Evolutionary conservation across 2,888 invertebrate species (phyloP).

Genomic region (Cecidostiba fungosa): DNA sequence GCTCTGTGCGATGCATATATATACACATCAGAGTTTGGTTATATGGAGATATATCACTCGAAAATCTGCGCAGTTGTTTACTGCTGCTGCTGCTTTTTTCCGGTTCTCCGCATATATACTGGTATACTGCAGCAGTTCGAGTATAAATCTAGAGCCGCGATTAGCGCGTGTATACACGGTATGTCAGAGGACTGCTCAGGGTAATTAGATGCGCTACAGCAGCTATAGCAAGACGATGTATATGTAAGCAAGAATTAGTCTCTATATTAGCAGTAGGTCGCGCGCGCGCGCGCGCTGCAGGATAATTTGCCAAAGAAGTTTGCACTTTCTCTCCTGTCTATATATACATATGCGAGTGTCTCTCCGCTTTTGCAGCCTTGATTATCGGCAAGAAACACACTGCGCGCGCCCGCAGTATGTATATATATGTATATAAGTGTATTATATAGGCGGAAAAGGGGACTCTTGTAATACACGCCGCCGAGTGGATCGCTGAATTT

Average conservation of each 20-base stretch:
- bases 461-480: too few species aligned
- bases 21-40: too few species aligned
- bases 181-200: neutral
- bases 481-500: neutral
- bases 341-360: neutral
- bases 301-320: conserved; percentile 55
- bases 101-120: neutral
- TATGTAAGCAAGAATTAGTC: conserved; percentile 40
- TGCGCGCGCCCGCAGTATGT: too few species aligned
- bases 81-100: neutral
- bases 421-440: too few species aligned
- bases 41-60: neutral
- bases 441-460: neutral
- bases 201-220: conserved; percentile 55
- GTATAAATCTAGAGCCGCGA: conserved; percentile 22
- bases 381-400: neutral
- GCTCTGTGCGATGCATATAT: neutral
- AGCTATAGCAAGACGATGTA: conserved; percentile 25
- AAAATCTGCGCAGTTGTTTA: neutral
- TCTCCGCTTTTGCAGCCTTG: neutral
- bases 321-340: conserved; percentile 45
- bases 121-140: neutral
- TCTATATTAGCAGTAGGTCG: conserved; percentile 48
- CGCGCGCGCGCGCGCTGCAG: conserved; percentile 17
- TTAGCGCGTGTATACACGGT: neutral